A percentile compares a stretch with the other conserved stretches of the same genome.
These are phyloP conservation scores for Aix galericulata DNA, from an alignment of 2,113 vertebrate species.

Conservation along the genomic window DNA sequence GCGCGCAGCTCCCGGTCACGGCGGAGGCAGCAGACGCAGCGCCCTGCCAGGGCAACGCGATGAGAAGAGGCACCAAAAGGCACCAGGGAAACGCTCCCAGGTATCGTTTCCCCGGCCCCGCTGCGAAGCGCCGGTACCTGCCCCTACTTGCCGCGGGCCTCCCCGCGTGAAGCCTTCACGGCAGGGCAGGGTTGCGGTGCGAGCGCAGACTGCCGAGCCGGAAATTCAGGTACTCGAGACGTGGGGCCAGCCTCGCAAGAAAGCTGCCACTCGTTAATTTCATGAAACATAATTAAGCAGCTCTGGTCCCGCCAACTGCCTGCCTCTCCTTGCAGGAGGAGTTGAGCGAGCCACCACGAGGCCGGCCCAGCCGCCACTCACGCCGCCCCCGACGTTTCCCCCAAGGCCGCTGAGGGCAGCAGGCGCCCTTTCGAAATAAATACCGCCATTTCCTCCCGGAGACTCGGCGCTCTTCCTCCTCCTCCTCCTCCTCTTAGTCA, in stretches of 20 bases:
- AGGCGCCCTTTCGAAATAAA: neutral
- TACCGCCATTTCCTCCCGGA: neutral
- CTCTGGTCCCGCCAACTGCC: neutral
- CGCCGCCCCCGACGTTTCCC: neutral
- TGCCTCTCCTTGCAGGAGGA: neutral
- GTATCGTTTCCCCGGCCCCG: neutral
- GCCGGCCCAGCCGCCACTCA: neutral
- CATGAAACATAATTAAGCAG: neutral
- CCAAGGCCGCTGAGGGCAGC: neutral
- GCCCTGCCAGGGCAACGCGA: neutral
- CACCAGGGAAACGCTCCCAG: constrained; percentile 8
- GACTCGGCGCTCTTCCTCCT: neutral
- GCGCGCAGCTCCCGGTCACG: accelerated
- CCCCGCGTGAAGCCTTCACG: neutral
- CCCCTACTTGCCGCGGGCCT: constrained; percentile 33
- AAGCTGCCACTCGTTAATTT: neutral
- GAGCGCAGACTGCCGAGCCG: constrained; percentile 37
- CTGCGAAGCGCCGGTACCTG: constrained; percentile 41
- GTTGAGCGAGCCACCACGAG: neutral
- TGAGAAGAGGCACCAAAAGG: neutral
- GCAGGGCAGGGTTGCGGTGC: constrained; percentile 9
- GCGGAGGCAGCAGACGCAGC: neutral
- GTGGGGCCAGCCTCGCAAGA: neutral
- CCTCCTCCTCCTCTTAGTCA: neutral
- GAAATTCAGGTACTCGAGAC: constrained; percentile 50